phyloP scores from a whole-genome alignment of 2,113 vertebrate species.

The Circaetus cinerascens region DNA sequence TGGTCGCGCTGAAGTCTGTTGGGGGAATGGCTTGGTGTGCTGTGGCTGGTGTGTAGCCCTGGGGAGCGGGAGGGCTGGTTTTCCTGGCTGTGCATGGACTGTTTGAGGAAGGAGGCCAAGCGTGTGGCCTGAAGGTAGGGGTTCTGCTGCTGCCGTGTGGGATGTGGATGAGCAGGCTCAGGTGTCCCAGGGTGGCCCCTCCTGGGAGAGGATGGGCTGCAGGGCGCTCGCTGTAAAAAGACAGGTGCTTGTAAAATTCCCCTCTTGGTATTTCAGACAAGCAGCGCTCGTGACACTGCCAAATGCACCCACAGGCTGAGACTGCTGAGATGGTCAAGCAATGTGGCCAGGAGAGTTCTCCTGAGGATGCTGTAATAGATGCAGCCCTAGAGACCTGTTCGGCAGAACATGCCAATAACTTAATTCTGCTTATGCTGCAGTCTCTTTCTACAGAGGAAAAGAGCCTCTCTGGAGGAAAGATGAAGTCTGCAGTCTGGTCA shows the following conservation, averaged over 20 bases:
- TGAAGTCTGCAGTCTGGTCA: background rate
- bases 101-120: background rate
- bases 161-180: background rate
- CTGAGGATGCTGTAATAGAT: background rate
- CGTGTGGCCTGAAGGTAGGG: background rate
- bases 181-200: background rate
- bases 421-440: background rate
- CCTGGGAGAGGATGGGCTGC: background rate
- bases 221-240: background rate
- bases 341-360: background rate
- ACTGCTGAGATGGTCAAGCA: background rate
- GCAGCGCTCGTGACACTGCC: background rate
- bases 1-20: background rate
- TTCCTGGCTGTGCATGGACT: accelerated
- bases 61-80: background rate
- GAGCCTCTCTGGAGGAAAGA: background rate
- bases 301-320: background rate
- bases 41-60: background rate
- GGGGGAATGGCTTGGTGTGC: background rate
- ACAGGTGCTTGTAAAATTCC: background rate
- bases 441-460: background rate
- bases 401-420: background rate
- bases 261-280: background rate
- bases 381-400: background rate
- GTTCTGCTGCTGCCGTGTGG: background rate